phyloP scores from a whole-genome alignment of 2,888 invertebrate species.

The Trissonchulus latispiculum region DNA sequence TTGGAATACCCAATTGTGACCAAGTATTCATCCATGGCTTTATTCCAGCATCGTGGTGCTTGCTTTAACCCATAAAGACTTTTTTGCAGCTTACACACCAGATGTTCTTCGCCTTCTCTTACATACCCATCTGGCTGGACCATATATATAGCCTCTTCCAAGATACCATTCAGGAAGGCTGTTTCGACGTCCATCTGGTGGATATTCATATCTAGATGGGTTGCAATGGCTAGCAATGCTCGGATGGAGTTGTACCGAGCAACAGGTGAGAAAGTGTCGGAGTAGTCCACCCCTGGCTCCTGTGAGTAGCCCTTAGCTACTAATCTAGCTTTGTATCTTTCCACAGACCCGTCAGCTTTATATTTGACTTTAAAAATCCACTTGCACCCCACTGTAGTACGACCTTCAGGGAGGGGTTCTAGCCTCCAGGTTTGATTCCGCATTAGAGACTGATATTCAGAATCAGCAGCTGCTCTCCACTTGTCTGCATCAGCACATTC shows the following conservation, averaged over 20 bases:
- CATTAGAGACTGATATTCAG: constrained; percentile 24
- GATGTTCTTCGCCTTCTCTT: constrained; percentile 20
- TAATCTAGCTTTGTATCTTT: constrained; percentile 30
- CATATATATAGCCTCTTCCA: constrained; percentile 30
- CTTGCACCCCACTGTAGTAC: constrained; percentile 27
- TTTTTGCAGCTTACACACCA: constrained; percentile 30
- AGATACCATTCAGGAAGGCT: constrained; percentile 30
- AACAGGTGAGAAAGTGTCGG: constrained; percentile 31
- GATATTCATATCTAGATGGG: constrained; percentile 22
- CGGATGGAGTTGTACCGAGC: constrained; percentile 26
- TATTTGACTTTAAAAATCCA: constrained; percentile 33
- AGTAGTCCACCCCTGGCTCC: constrained; percentile 28
- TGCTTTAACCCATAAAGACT: constrained; percentile 30
- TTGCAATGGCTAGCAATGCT: constrained; percentile 27
- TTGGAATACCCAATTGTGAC: constrained; percentile 13
- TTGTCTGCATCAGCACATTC: constrained; percentile 17
- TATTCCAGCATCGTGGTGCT: constrained; percentile 29
- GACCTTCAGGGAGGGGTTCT: constrained; percentile 23
- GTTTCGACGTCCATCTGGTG: constrained; percentile 32
- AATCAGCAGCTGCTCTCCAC: constrained; percentile 26
- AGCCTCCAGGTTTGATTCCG: constrained; percentile 29
- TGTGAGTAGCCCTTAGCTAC: constrained; percentile 31
- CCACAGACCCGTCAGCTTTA: constrained; percentile 25
- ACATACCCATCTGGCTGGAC: constrained; percentile 29
- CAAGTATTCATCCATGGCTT: constrained; percentile 23